phyloP scores from a whole-genome alignment of 35 echinoderm and acorn worm genomes.

The Heliocidaris tuberculata region DNA sequence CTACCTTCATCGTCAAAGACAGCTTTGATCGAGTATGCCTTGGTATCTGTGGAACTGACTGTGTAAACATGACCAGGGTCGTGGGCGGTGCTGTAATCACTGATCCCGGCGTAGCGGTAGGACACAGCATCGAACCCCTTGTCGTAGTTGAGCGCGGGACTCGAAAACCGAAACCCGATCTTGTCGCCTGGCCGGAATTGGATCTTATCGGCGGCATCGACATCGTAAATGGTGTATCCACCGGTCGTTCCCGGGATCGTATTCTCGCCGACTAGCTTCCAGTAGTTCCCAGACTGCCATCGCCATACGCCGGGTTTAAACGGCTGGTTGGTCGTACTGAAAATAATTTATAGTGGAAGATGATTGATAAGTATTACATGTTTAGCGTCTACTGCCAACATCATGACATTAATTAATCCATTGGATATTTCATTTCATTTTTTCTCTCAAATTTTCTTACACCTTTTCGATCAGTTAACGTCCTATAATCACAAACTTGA shows the following conservation, averaged over 20 bases:
- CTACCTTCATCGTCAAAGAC: conserved; percentile 78
- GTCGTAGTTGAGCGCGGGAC: conserved; percentile 69
- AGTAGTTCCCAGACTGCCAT: conserved; percentile 61
- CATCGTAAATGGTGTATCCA: conserved; percentile 64
- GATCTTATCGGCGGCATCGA: conserved; percentile 56
- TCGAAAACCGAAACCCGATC: conserved; percentile 66
- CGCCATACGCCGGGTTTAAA: conserved; percentile 84
- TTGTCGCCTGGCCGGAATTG: conserved; percentile 77
- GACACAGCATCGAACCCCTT: conserved; percentile 60
- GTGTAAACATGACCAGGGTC: conserved; percentile 34
- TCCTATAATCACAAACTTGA: neutral
- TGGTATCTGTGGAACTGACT: conserved; percentile 48
- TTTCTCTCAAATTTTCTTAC: no score
- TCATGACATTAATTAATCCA: no score
- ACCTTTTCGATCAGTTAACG: neutral
- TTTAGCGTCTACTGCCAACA: neutral
- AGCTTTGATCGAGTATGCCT: conserved; percentile 73
- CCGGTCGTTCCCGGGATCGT: conserved; percentile 57
- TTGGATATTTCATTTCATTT: neutral
- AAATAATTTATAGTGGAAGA: no score
- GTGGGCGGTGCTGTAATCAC: conserved; percentile 52
- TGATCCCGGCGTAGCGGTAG: conserved; percentile 35
- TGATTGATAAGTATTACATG: neutral
- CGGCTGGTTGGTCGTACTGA: conserved; percentile 52
- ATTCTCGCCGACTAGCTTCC: conserved; percentile 85